Evolutionary conservation across 2,113 vertebrate genomes (phyloP).

Genomic region (Chamaea fasciata): DNA sequence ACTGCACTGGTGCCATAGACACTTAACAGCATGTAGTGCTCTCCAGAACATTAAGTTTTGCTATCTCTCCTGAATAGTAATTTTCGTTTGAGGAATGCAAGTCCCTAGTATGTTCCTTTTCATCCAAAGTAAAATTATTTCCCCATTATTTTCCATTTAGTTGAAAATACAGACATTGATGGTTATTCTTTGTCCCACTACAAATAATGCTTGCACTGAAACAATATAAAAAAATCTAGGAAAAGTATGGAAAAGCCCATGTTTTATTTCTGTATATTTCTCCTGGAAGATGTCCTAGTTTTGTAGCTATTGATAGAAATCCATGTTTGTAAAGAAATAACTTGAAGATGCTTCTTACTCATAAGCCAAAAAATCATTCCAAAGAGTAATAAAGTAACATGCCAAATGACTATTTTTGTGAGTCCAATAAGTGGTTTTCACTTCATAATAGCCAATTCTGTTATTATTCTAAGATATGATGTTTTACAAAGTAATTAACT

Average conservation of each 20-base stretch:
- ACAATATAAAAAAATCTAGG: background rate
- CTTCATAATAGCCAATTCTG: background rate
- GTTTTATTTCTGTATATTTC: background rate
- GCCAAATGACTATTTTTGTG: background rate
- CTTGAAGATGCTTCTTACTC: background rate
- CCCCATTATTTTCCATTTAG: background rate
- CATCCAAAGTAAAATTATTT: constrained; percentile 3
- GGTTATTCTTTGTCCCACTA: background rate
- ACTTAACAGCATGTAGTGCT: constrained; percentile 8
- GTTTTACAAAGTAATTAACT: background rate
- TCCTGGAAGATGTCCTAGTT: background rate
- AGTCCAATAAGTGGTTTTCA: background rate
- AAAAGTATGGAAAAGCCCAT: background rate
- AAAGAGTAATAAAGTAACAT: background rate
- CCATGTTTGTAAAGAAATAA: background rate
- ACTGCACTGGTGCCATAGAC: constrained; percentile 50
- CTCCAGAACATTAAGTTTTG: constrained; percentile 25
- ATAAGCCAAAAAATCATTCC: background rate
- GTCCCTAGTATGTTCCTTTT: background rate
- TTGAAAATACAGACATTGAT: background rate
- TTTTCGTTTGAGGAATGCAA: background rate
- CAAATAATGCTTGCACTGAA: background rate
- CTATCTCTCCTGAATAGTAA: constrained; percentile 33
- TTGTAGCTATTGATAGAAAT: background rate
- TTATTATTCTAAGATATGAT: background rate